phyloP scores from a whole-genome alignment of 2,797 vertebrate genomes.

The Cyprinodon diabolis region DNA sequence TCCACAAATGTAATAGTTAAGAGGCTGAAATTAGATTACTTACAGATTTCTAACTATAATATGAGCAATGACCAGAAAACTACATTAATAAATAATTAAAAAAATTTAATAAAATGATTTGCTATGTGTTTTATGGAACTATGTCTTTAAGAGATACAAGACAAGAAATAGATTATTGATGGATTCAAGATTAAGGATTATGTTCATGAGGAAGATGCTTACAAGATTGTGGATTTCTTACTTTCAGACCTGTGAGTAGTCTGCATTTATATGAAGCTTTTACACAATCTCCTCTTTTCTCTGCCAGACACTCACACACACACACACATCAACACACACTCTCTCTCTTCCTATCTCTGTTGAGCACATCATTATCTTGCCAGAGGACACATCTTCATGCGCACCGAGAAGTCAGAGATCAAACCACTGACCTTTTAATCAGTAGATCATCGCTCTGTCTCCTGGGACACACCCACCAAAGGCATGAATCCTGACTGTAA shows the following conservation, averaged over 20 bases:
- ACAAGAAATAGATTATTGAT: not conserved
- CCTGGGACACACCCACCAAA: constrained; percentile 1
- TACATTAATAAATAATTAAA: not conserved
- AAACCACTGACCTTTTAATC: constrained; percentile 11
- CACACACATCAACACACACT: not conserved
- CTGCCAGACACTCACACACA: not conserved
- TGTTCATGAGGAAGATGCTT: not conserved
- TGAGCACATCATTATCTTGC: constrained; percentile 6
- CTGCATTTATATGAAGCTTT: not conserved
- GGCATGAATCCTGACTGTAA: constrained; percentile 8
- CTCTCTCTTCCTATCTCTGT: not conserved
- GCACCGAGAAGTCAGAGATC: constrained; percentile 4
- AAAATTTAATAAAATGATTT: not conserved
- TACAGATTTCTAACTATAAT: not conserved
- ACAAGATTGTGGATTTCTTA: not conserved
- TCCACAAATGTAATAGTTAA: constrained; percentile 5
- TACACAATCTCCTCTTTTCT: not conserved
- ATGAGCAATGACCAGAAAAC: not conserved
- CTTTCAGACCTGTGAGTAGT: not conserved
- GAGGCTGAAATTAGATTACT: not conserved
- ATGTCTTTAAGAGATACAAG: not conserved
- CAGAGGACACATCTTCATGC: constrained; percentile 1
- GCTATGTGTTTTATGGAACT: not conserved
- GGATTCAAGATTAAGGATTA: not conserved
- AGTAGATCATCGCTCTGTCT: not conserved